phyloP scores from a whole-genome alignment of 2,797 vertebrate genomes.

The Lepus oiostolus region DNA sequence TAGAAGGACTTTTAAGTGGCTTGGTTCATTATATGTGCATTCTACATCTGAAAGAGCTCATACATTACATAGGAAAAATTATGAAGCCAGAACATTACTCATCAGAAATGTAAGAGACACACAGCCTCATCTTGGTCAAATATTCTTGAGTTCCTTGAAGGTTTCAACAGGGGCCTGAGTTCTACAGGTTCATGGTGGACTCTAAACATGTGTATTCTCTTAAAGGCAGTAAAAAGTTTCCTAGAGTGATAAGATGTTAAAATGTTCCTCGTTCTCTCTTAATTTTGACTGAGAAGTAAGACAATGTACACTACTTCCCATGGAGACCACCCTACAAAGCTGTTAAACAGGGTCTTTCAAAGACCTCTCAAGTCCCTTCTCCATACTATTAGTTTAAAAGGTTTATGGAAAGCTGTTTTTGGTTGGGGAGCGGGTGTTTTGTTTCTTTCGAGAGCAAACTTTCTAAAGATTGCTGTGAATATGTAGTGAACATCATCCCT shows the following conservation, averaged over 20 bases:
- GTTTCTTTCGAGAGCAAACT: not conserved
- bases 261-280: not conserved
- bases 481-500: not conserved
- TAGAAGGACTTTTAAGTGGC: constrained; percentile 58
- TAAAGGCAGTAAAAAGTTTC: not conserved
- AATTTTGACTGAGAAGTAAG: not conserved
- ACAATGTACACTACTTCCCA: not conserved
- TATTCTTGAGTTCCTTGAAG: not conserved
- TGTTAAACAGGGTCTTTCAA: not conserved
- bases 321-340: not conserved
- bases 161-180: not conserved
- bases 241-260: not conserved
- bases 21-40: constrained; percentile 62
- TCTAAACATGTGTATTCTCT: not conserved
- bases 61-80: constrained; percentile 22
- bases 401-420: not conserved
- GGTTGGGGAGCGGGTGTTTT: not conserved
- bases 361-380: not conserved
- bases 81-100: not conserved
- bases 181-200: not conserved
- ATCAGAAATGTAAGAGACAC: constrained; percentile 44
- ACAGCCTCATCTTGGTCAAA: not conserved
- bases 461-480: not conserved
- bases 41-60: not conserved
- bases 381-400: not conserved